These are phyloP conservation scores for Pyrgilauda ruficollis DNA, from an alignment of 2,113 vertebrate genomes.

Conservation along the genomic window DNA sequence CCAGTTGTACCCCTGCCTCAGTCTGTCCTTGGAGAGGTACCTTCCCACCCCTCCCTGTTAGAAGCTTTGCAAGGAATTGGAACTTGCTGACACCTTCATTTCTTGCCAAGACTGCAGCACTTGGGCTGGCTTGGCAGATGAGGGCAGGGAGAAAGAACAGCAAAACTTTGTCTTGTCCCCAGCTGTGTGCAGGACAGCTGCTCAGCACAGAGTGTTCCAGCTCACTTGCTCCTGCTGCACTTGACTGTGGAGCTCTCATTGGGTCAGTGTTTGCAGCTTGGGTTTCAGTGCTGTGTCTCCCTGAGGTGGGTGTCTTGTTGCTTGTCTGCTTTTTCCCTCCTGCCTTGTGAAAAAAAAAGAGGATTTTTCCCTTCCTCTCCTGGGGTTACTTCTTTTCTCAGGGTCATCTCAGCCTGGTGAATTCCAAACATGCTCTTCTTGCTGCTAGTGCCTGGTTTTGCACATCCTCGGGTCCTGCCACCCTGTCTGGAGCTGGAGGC, in stretches of 20 bases:
- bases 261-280: not conserved
- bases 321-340: not conserved
- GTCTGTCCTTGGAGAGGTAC: not conserved
- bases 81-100: not conserved
- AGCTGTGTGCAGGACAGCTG: not conserved
- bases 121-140: not conserved
- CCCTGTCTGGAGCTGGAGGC: not conserved
- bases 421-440: not conserved
- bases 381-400: not conserved
- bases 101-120: not conserved
- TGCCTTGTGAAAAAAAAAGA: not conserved
- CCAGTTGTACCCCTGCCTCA: not conserved
- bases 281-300: not conserved
- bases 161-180: not conserved
- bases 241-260: accelerated
- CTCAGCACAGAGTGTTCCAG: not conserved
- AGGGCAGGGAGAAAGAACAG: not conserved
- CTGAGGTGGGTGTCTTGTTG: not conserved
- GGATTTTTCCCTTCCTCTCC: not conserved
- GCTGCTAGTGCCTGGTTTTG: not conserved
- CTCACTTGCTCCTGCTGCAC: not conserved
- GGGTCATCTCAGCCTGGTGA: not conserved
- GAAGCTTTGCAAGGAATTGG: not conserved
- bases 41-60: not conserved
- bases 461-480: accelerated